Evolutionary conservation across 92 coral and sea anemone species (phyloP).

Genomic region (Zoanthus solanderi): DNA sequence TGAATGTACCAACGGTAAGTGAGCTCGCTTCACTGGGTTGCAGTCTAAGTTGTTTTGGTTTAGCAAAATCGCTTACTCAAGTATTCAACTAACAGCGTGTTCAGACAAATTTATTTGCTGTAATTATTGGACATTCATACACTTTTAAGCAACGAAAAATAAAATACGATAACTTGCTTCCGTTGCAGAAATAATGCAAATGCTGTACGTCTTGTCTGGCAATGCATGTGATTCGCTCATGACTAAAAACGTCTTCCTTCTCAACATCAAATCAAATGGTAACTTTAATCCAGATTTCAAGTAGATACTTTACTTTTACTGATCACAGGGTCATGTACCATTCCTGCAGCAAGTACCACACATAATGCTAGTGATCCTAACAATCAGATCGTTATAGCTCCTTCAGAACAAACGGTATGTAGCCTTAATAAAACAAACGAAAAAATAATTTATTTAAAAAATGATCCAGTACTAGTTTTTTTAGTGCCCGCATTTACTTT

Average conservation of each 20-base stretch:
- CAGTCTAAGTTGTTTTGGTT: background rate
- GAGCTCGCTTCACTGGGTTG: background rate
- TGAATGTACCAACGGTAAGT: conserved; percentile 70
- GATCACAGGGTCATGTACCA: background rate
- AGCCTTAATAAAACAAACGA: background rate
- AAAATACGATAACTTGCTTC: background rate
- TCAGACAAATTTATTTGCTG: too few relatives aligned
- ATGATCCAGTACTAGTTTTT: background rate
- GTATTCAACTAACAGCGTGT: too few relatives aligned
- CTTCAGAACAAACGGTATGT: conserved; percentile 7
- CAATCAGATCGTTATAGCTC: background rate
- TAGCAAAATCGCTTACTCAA: background rate
- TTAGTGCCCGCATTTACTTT: background rate
- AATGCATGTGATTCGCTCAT: too few relatives aligned
- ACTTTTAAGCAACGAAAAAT: background rate
- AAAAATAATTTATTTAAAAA: too few relatives aligned
- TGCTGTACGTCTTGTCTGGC: too few relatives aligned
- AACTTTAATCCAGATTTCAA: background rate
- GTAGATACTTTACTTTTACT: background rate
- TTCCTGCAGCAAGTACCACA: background rate
- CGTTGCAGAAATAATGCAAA: background rate
- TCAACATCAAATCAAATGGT: too few relatives aligned
- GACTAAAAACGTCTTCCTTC: too few relatives aligned
- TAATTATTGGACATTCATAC: background rate
- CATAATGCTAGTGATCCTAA: background rate